Evolutionary conservation across 2,888 invertebrate species (phyloP).

Genomic region (Drosophila quasianomalipes): DNA sequence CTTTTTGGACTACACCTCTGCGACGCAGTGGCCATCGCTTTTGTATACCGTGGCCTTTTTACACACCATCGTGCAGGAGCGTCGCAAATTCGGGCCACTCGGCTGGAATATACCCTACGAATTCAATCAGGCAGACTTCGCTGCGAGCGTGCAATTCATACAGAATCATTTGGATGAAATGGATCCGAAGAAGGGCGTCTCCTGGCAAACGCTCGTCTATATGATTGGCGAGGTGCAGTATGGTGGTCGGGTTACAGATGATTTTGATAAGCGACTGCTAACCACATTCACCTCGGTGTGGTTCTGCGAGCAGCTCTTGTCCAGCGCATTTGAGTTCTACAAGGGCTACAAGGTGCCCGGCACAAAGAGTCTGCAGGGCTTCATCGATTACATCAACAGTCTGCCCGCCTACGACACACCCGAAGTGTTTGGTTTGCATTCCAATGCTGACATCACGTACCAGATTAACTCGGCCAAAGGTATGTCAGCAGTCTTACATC

Average conservation of each 20-base stretch:
- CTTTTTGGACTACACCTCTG: constrained; percentile 95
- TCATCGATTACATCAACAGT: constrained; percentile 94
- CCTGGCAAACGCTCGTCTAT: constrained; percentile 98
- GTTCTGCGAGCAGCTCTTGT: constrained; percentile 96
- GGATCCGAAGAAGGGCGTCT: constrained; percentile 98
- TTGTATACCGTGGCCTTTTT: constrained; percentile 97
- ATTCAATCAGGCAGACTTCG: constrained; percentile 97
- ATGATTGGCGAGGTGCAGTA: constrained; percentile 97
- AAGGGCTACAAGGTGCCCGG: constrained; percentile 96
- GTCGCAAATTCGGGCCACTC: constrained; percentile 97
- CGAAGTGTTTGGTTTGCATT: constrained; percentile 98
- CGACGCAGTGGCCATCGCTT: constrained; percentile 96
- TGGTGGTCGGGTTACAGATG: constrained; percentile 97
- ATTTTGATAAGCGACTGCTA: constrained; percentile 96
- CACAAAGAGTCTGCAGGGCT: constrained; percentile 91
- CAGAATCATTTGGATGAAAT: constrained; percentile 98
- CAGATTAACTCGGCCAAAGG: constrained; percentile 98
- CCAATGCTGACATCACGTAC: constrained; percentile 98
- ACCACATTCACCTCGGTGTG: constrained; percentile 97
- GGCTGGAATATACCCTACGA: constrained; percentile 99
- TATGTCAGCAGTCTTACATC: constrained; percentile 63
- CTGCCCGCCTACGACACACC: constrained; percentile 95
- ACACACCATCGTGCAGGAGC: constrained; percentile 97
- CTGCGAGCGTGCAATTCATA: constrained; percentile 97
- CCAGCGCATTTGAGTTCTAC: constrained; percentile 96